Evolutionary conservation across 2,113 vertebrate genomes (phyloP).

Genomic region (Panthera tigris): DNA sequence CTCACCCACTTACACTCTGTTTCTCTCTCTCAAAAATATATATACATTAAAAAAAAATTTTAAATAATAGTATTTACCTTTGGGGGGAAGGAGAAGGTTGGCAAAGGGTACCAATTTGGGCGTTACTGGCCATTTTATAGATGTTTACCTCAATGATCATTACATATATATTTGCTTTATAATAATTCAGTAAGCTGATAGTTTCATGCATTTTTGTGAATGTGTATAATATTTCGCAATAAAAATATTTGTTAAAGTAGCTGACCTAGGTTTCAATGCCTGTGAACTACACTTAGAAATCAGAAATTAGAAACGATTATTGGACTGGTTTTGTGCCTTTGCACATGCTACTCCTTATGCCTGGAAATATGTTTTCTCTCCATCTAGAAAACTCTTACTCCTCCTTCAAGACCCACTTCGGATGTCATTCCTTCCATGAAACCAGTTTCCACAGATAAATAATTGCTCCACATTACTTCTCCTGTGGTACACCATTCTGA

Average conservation of each 20-base stretch:
- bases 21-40: no score
- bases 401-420: neutral
- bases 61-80: neutral
- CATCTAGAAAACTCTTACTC: neutral
- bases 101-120: neutral
- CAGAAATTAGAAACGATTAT: neutral
- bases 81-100: neutral
- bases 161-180: neutral
- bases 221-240: neutral
- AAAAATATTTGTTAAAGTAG: slow-evolving; percentile 22
- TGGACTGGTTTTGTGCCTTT: neutral
- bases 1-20: no score
- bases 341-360: neutral
- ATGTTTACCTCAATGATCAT: neutral
- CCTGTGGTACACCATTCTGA: neutral
- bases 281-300: slow-evolving; percentile 25
- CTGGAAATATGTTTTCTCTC: neutral
- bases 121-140: neutral
- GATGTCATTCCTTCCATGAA: neutral
- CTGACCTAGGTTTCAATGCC: neutral
- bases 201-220: neutral
- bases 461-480: neutral
- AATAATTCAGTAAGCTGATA: neutral
- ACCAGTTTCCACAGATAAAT: neutral
- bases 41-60: no score